Conservation (phyloP, 1,140 invertebrate species). For the Coboldia fuscipes region DNA sequence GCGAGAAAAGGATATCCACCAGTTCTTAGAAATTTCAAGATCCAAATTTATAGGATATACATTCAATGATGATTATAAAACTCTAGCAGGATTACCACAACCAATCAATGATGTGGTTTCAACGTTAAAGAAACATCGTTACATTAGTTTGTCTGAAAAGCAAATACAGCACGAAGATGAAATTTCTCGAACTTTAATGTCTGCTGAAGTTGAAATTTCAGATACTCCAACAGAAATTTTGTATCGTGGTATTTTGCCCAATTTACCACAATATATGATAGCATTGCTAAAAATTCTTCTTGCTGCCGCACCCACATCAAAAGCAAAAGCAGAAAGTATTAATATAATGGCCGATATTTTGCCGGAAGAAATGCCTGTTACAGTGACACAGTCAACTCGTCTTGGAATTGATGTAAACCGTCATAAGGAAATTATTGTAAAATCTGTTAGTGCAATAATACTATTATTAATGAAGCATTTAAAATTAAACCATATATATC, state of each 20-base stretch:
- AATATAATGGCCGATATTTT: constrained; percentile 96
- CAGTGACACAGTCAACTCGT: constrained; percentile 91
- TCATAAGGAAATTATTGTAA: constrained; percentile 98
- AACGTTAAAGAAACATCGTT: constrained; percentile 72
- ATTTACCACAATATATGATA: constrained; percentile 92
- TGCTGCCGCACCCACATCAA: constrained; percentile 91
- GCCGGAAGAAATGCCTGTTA: constrained; percentile 92
- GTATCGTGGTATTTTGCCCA: constrained; percentile 80
- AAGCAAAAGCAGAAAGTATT: constrained; percentile 94
- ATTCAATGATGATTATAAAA: constrained; percentile 61
- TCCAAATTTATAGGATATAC: constrained; percentile 91
- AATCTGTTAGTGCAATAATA: constrained; percentile 88
- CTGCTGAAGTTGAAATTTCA: constrained; percentile 45
- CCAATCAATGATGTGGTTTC: constrained; percentile 89
- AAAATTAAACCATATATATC: constrained; percentile 97
- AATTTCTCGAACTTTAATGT: constrained; percentile 53
- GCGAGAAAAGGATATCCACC: constrained; percentile 77
- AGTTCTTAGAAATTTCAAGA: constrained; percentile 75
- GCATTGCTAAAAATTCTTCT: constrained; percentile 90
- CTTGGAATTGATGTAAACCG: constrained; percentile 92
- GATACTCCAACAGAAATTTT: constrained; percentile 68
- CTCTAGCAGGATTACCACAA: constrained; percentile 76
- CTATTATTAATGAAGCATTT: constrained; percentile 91
- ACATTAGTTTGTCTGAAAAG: constrained; percentile 59
- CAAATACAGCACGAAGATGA: constrained; percentile 70